phyloP scores from a whole-genome alignment of 30 jellyfish, hydroid and myxozoan genomes.

The Euphysa ruthae region DNA sequence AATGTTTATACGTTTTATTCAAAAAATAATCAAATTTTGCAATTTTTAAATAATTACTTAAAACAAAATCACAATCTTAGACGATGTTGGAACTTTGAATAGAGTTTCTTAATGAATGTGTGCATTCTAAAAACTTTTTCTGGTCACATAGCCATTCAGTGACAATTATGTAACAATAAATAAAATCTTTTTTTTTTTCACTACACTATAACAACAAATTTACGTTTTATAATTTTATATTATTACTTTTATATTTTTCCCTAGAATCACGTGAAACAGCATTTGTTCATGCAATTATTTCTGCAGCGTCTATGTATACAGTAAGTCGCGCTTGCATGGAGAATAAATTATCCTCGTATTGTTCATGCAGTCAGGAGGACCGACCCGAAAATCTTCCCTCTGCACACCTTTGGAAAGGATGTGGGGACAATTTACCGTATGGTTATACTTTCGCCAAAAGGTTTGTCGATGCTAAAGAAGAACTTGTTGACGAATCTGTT shows the following conservation, averaged over 20 bases:
- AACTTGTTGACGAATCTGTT: conserved; percentile 10
- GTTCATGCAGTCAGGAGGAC: conserved; percentile 81
- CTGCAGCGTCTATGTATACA: conserved; percentile 91
- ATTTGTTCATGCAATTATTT: conserved; percentile 54
- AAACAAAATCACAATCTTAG: too few relatives aligned
- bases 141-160: too few relatives aligned
- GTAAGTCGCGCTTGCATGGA: conserved; percentile 98
- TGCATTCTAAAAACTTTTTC: too few relatives aligned
- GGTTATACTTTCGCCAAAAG: conserved; percentile 71
- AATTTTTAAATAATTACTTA: too few relatives aligned
- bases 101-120: too few relatives aligned
- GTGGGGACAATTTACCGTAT: conserved; percentile 93
- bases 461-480: conserved; percentile 70
- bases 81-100: too few relatives aligned
- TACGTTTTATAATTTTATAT: neutral
- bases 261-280: conserved; percentile 84
- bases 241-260: neutral
- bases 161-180: too few relatives aligned
- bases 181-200: too few relatives aligned
- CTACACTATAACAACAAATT: too few relatives aligned
- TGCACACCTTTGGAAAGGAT: conserved; percentile 73
- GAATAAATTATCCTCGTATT: conserved; percentile 61
- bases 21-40: too few relatives aligned
- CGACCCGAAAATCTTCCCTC: conserved; percentile 48
- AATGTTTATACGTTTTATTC: too few relatives aligned